These are phyloP conservation scores for Tragelaphus strepsiceros DNA, from an alignment of 2,113 vertebrate genomes.

Conservation along the genomic window DNA sequence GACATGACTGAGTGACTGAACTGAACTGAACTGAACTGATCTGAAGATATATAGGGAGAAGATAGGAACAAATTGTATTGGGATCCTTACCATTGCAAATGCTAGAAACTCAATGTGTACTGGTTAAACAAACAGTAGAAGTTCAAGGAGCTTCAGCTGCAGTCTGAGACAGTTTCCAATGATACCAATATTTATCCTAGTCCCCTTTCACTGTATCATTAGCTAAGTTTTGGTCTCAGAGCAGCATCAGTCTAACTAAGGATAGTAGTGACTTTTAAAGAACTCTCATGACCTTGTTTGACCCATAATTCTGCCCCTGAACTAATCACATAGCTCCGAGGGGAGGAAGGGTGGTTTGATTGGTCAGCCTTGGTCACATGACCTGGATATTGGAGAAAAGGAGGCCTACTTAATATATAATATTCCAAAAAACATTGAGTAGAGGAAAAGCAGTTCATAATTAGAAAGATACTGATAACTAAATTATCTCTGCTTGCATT, in stretches of 20 bases:
- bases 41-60: background rate
- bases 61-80: background rate
- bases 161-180: background rate
- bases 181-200: background rate
- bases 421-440: background rate
- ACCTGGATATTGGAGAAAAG: background rate
- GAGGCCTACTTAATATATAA: background rate
- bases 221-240: background rate
- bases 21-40: too few species aligned
- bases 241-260: background rate
- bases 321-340: too few species aligned
- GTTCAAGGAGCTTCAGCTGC: background rate
- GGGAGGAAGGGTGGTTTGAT: background rate
- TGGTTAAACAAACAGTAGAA: background rate
- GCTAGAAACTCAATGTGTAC: background rate
- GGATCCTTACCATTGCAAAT: background rate
- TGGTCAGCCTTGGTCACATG: background rate
- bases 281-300: background rate
- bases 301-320: too few species aligned
- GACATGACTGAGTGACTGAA: too few species aligned
- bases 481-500: background rate
- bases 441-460: background rate
- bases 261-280: background rate
- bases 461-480: background rate
- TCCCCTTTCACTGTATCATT: background rate